Evolutionary conservation across 2,888 invertebrate species (phyloP).

Genomic region (Willowsia nigromaculata): DNA sequence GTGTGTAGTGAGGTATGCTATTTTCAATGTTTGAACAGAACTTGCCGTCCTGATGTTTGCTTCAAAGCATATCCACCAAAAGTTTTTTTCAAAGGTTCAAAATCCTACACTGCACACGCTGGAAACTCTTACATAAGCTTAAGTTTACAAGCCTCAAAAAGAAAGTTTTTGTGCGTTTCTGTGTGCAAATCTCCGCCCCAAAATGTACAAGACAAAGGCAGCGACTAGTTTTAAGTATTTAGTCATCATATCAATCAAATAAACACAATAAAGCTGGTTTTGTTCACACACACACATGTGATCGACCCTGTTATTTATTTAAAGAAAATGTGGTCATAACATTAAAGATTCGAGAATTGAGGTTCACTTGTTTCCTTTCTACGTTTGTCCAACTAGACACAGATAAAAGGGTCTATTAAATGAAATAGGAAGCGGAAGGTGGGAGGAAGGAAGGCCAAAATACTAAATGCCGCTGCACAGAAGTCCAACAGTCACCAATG

Average conservation of each 20-base stretch:
- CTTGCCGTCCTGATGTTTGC: neutral
- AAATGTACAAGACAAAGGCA: neutral
- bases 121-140: neutral
- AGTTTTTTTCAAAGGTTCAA: neutral
- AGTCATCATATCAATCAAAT: neutral
- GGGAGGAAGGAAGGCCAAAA: neutral
- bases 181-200: neutral
- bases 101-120: neutral
- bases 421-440: too few relatives aligned
- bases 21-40: neutral
- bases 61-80: neutral
- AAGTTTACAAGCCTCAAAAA: neutral
- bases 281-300: neutral
- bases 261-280: neutral
- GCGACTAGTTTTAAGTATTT: neutral
- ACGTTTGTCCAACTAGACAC: neutral
- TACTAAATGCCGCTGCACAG: neutral
- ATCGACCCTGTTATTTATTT: neutral
- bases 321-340: neutral
- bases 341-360: neutral
- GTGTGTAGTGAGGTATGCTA: neutral
- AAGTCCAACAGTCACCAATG: neutral
- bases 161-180: neutral
- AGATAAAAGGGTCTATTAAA: neutral
- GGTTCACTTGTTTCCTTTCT: neutral